A percentile compares a stretch with the other conserved stretches of the same genome.
Evolutionary conservation across 2,113 vertebrate species (phyloP).

Genomic region (Cyprinodon tularosa): DNA sequence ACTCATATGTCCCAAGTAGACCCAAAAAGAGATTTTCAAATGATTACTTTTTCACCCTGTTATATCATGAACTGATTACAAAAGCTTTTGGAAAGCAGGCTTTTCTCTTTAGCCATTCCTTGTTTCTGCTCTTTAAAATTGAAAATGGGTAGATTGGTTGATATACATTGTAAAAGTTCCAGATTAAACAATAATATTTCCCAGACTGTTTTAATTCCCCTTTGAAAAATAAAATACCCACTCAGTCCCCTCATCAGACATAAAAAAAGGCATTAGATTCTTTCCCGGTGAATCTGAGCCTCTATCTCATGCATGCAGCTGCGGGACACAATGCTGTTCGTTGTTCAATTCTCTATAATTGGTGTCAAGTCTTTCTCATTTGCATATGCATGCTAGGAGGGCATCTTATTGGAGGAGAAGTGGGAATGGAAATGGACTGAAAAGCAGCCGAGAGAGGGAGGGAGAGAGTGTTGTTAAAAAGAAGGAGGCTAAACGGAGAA

Average conservation of each 20-base stretch:
- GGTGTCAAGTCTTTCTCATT: conserved; percentile 67
- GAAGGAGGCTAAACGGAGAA: conserved; percentile 63
- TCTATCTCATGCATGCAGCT: conserved; percentile 29
- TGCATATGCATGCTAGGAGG: conserved; percentile 69
- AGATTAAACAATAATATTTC: not conserved
- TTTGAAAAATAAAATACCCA: conserved; percentile 7
- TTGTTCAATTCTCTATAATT: conserved; percentile 63
- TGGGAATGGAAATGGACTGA: conserved; percentile 59
- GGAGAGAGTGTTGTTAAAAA: conserved; percentile 29
- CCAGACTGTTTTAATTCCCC: conserved; percentile 7
- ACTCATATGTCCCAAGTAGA: too few relatives aligned
- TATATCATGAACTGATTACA: too few relatives aligned
- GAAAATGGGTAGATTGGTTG: conserved; percentile 3
- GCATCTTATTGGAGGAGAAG: conserved; percentile 64
- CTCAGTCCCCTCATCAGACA: conserved; percentile 14
- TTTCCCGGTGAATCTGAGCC: conserved; percentile 28
- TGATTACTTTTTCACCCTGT: too few relatives aligned
- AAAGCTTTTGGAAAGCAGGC: too few relatives aligned
- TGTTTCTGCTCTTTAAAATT: not conserved
- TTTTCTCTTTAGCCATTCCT: too few relatives aligned
- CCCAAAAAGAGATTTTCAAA: too few relatives aligned
- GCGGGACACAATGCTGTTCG: conserved; percentile 39
- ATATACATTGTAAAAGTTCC: not conserved
- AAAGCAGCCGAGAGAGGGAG: conserved; percentile 42
- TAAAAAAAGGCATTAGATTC: conserved; percentile 26